Conservation (phyloP, 2,888 invertebrate genomes). For the Napeogenes inachia region DNA sequence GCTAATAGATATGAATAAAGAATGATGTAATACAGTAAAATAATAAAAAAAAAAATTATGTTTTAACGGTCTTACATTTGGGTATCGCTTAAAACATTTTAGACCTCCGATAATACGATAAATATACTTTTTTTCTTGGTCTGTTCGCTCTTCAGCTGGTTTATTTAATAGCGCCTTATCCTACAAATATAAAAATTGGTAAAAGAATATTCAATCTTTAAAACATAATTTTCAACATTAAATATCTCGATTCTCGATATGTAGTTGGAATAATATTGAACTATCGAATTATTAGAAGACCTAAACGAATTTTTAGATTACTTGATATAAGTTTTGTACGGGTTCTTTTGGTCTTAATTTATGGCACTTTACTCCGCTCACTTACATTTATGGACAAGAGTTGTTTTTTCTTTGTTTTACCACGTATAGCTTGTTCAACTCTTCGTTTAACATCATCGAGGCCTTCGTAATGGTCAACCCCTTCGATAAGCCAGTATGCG, state of each 20-base stretch:
- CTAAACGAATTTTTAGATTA: too few relatives aligned
- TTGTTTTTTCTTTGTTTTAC: constrained; percentile 68
- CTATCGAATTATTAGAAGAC: too few relatives aligned
- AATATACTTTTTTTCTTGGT: constrained; percentile 78
- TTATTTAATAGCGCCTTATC: constrained; percentile 80
- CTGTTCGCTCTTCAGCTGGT: constrained; percentile 71
- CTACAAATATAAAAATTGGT: constrained; percentile 42
- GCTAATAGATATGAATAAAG: constrained; percentile 43
- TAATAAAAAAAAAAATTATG: background rate
- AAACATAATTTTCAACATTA: too few relatives aligned
- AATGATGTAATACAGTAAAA: background rate
- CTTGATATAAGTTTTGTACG: too few relatives aligned
- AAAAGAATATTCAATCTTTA: too few relatives aligned
- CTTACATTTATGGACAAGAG: constrained; percentile 68
- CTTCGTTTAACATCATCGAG: constrained; percentile 74
- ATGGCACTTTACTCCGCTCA: background rate
- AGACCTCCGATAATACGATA: constrained; percentile 77
- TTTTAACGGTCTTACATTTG: constrained; percentile 63
- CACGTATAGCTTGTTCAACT: constrained; percentile 74
- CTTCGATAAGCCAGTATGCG: constrained; percentile 75
- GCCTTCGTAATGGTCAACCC: constrained; percentile 65
- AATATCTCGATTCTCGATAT: too few relatives aligned
- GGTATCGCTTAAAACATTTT: constrained; percentile 79
- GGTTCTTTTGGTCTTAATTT: too few relatives aligned
- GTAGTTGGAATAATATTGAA: too few relatives aligned